Conservation (phyloP, 2,113 vertebrate species). For the Pontoporia blainvillei region DNA sequence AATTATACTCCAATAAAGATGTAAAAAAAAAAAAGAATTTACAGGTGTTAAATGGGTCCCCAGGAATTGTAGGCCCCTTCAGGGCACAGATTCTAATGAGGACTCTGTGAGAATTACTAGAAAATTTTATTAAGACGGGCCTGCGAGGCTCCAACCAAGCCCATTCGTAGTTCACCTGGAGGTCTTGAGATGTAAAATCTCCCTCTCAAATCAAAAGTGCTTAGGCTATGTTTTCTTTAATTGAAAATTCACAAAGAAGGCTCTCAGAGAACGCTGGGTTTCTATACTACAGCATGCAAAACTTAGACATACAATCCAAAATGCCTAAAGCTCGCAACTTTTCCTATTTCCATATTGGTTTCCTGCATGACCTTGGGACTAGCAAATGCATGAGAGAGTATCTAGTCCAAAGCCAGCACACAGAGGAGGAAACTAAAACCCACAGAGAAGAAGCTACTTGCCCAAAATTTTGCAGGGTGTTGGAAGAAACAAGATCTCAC, state of each 20-base stretch:
- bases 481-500: neutral
- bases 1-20: no score
- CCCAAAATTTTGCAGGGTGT: neutral
- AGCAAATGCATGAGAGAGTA: neutral
- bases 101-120: neutral
- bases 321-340: neutral
- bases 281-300: neutral
- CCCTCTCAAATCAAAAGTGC: neutral
- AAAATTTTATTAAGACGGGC: neutral
- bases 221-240: neutral
- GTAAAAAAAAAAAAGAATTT: neutral
- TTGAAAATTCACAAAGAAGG: slow-evolving; percentile 8
- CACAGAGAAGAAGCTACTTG: neutral
- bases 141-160: neutral
- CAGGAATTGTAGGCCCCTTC: neutral
- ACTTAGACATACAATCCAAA: neutral
- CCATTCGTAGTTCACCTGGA: neutral
- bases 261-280: neutral
- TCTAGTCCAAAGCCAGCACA: neutral
- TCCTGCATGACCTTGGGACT: neutral
- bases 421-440: neutral
- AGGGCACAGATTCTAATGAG: neutral
- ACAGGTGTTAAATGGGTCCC: slow-evolving; percentile 2
- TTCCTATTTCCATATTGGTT: neutral
- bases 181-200: neutral